phyloP scores from a whole-genome alignment of 2,113 vertebrate genomes.

The Oenanthe melanoleuca region DNA sequence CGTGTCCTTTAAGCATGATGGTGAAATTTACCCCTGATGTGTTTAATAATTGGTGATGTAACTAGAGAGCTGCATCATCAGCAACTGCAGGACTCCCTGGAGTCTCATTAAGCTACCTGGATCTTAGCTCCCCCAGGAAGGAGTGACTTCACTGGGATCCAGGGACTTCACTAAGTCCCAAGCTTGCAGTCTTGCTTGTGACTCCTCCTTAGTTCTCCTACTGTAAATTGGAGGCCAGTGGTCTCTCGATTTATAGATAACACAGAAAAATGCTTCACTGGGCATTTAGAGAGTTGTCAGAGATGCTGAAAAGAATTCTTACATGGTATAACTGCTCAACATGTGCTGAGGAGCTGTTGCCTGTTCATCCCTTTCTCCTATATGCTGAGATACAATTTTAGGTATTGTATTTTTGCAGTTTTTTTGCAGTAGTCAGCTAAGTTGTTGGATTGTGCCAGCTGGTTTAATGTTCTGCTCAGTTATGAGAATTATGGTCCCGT shows the following conservation, averaged over 20 bases:
- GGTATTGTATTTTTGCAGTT: not conserved
- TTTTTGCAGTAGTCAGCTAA: not conserved
- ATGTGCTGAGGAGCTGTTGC: not conserved
- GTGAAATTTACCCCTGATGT: not conserved
- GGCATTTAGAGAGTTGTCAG: not conserved
- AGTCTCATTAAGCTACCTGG: not conserved
- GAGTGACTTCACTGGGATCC: not conserved
- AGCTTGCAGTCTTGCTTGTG: not conserved
- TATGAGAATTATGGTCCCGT: not conserved
- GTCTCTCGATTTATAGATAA: not conserved
- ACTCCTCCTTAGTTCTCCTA: not conserved
- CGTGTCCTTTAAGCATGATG: not conserved
- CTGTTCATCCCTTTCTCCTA: not conserved
- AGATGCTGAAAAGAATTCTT: not conserved
- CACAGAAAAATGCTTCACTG: not conserved
- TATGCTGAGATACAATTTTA: not conserved
- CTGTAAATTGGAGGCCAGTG: not conserved
- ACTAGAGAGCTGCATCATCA: not conserved
- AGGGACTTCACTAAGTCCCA: not conserved
- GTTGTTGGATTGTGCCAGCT: not conserved
- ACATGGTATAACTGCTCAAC: not conserved
- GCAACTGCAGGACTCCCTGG: accelerated
- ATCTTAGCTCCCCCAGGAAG: accelerated
- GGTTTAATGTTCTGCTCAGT: not conserved
- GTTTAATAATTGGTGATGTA: not conserved